Evolutionary conservation across 2,888 invertebrate species (phyloP).

Genomic region (Napeogenes sylphis): DNA sequence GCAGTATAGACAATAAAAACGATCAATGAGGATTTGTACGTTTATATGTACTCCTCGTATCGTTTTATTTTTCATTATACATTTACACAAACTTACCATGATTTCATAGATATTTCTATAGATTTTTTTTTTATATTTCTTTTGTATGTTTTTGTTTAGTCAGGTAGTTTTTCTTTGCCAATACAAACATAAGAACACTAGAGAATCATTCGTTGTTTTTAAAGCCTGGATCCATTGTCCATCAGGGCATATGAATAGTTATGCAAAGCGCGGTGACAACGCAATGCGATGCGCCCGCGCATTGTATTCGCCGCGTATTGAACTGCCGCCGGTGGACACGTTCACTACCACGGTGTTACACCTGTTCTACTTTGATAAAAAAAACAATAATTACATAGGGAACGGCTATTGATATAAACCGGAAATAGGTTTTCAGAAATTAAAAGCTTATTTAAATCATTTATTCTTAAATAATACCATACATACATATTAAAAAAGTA

Average conservation of each 20-base stretch:
- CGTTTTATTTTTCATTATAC: too few species aligned
- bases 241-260: constrained; percentile 60
- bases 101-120: too few species aligned
- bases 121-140: too few species aligned
- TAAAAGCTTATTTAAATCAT: too few species aligned
- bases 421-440: too few species aligned
- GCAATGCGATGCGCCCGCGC: constrained; percentile 52
- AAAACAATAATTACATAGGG: not conserved
- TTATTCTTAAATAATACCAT: too few species aligned
- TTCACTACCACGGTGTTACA: constrained; percentile 19
- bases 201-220: constrained; percentile 5
- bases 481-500: too few species aligned
- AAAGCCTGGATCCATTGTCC: constrained; percentile 53
- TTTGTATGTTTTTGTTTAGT: not conserved
- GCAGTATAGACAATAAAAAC: too few species aligned
- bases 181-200: not conserved
- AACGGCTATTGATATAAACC: too few species aligned
- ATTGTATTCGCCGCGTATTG: constrained; percentile 63
- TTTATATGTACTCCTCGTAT: too few species aligned
- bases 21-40: too few species aligned
- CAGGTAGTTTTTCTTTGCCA: not conserved
- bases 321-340: constrained; percentile 45
- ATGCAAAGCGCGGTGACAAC: constrained; percentile 66
- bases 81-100: too few species aligned
- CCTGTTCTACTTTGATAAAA: constrained; percentile 15